These are phyloP conservation scores for Aurelia sp. DNA, from an alignment of 30 jellyfish, hydroid and myxozoan species.

Conservation along the genomic window DNA sequence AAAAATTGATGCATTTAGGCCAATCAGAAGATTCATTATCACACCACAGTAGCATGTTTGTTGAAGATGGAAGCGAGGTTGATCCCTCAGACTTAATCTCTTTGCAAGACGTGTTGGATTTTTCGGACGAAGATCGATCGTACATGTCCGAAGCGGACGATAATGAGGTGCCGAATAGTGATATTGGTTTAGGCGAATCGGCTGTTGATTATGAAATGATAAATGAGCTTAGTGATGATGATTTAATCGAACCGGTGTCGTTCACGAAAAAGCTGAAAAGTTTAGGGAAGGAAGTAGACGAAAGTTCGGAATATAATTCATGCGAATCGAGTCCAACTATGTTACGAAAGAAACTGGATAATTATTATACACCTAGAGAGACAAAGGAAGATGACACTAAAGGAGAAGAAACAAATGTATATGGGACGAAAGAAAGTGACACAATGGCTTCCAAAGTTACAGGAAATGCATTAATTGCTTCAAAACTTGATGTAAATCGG, in stretches of 20 bases:
- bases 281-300: conserved; percentile 4
- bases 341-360: too few species aligned
- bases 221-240: neutral
- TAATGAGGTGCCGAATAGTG: conserved; percentile 29
- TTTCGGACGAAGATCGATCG: conserved; percentile 63
- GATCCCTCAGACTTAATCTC: conserved; percentile 76
- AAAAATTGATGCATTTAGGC: neutral
- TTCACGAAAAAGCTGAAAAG: conserved; percentile 4
- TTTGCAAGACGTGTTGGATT: conserved; percentile 54
- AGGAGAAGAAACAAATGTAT: neutral
- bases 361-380: too few species aligned
- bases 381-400: neutral
- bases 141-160: conserved; percentile 54
- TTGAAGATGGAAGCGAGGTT: conserved; percentile 79
- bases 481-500: neutral
- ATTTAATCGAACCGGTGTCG: conserved; percentile 19
- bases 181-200: conserved; percentile 76
- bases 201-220: conserved; percentile 70
- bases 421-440: neutral
- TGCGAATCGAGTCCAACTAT: too few species aligned
- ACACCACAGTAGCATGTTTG: conserved; percentile 66
- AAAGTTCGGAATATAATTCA: neutral
- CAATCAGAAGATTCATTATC: conserved; percentile 55
- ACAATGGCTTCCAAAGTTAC: neutral
- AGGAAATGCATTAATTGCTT: too few species aligned